Evolutionary conservation across 2,113 vertebrate species (phyloP).

Genomic region (Eulemur macaco): DNA sequence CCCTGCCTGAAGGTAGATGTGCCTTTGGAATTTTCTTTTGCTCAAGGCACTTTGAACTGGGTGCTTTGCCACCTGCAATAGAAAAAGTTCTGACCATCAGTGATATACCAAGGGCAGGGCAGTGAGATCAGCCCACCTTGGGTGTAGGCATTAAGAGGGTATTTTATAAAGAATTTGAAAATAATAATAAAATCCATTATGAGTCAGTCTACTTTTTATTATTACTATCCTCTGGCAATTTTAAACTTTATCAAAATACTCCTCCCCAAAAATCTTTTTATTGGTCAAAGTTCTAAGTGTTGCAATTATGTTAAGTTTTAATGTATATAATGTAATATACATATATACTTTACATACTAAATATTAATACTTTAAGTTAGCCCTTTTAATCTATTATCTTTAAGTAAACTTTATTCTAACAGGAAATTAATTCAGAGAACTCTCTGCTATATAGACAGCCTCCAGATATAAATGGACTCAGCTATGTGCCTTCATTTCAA

Average conservation of each 20-base stretch:
- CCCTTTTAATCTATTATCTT: not conserved
- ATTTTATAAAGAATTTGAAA: conserved; percentile 22
- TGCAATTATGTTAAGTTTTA: not conserved
- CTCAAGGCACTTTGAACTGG: not conserved
- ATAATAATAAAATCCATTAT: not conserved
- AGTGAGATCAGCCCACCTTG: not conserved
- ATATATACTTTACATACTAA: not conserved
- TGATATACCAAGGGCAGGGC: not conserved
- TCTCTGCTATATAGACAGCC: not conserved
- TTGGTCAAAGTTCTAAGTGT: not conserved
- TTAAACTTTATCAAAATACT: conserved; percentile 13
- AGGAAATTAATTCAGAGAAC: not conserved
- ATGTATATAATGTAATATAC: not conserved
- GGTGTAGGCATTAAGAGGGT: not conserved
- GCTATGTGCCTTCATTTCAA: not conserved
- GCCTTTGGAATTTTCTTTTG: conserved; percentile 1
- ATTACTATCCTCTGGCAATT: not conserved
- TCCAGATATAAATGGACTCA: not conserved
- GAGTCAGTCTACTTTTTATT: not conserved
- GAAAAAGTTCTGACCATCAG: not conserved
- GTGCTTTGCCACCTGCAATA: not conserved
- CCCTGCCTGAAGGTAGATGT: not conserved
- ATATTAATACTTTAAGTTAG: not conserved
- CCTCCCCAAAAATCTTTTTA: not conserved
- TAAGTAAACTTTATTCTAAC: not conserved